Conservation (phyloP, 2,888 invertebrate species). For the Leucophenga montana region DNA sequence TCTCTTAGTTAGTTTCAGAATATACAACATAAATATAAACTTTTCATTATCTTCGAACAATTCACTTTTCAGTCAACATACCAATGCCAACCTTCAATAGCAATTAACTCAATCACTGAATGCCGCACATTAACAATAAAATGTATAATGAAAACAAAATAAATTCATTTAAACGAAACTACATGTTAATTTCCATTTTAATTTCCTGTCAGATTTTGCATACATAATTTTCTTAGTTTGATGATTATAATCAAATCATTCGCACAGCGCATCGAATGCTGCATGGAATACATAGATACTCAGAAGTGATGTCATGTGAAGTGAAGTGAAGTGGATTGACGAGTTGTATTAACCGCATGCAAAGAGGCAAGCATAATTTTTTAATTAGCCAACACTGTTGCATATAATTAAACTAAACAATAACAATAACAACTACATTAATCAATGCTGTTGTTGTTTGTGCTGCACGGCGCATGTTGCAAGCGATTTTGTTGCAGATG, state of each 20-base stretch:
- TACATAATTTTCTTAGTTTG: neutral
- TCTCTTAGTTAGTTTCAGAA: no score
- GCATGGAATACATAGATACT: neutral
- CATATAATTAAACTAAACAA: conserved; percentile 6
- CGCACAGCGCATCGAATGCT: no score
- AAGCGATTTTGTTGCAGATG: no score
- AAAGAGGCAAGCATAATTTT: conserved; percentile 6
- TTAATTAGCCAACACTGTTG: conserved; percentile 12
- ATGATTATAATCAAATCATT: neutral
- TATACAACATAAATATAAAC: no score
- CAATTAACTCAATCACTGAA: no score
- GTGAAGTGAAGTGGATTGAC: neutral
- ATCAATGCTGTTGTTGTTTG: no score
- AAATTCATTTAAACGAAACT: conserved; percentile 6
- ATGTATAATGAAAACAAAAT: neutral
- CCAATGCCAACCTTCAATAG: no score
- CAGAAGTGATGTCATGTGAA: neutral
- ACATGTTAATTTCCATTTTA: neutral
- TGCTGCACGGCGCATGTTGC: no score
- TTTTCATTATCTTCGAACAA: no score
- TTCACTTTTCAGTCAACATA: no score
- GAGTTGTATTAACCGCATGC: neutral
- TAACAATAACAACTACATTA: no score
- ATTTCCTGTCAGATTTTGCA: conserved; percentile 8
- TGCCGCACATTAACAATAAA: neutral